Conservation (phyloP, 2,113 vertebrate genomes). For the Nothocercus julius region DNA sequence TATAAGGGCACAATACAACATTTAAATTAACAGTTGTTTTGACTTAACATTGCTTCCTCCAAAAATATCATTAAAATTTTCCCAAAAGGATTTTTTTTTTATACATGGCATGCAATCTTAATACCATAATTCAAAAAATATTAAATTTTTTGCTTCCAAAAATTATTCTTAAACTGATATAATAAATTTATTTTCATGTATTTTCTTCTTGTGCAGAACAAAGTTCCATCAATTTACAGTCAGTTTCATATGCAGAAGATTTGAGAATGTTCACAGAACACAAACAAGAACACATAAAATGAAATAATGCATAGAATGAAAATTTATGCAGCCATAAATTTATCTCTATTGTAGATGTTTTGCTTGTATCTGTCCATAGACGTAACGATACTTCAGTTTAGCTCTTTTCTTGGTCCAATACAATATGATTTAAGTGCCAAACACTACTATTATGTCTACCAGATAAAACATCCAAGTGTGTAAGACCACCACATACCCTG, state of each 20-base stretch:
- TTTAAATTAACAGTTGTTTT: background rate
- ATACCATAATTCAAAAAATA: background rate
- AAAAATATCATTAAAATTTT: background rate
- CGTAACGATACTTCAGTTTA: background rate
- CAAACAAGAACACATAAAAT: background rate
- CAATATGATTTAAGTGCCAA: background rate
- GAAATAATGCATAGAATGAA: background rate
- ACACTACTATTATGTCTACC: background rate
- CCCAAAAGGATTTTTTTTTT: background rate
- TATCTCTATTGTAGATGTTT: background rate
- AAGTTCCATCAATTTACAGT: background rate
- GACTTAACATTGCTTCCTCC: background rate
- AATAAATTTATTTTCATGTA: background rate
- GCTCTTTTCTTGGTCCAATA: background rate
- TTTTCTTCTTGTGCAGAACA: background rate
- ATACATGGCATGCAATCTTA: background rate
- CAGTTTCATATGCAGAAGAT: background rate
- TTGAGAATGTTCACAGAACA: accelerated
- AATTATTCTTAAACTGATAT: background rate
- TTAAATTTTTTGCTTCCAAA: background rate
- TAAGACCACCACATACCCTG: background rate
- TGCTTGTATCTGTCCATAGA: background rate
- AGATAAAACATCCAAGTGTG: background rate
- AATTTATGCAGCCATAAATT: background rate
- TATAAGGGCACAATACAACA: background rate